Conservation (phyloP, 2,888 invertebrate species). For the Diaperis boleti region DNA sequence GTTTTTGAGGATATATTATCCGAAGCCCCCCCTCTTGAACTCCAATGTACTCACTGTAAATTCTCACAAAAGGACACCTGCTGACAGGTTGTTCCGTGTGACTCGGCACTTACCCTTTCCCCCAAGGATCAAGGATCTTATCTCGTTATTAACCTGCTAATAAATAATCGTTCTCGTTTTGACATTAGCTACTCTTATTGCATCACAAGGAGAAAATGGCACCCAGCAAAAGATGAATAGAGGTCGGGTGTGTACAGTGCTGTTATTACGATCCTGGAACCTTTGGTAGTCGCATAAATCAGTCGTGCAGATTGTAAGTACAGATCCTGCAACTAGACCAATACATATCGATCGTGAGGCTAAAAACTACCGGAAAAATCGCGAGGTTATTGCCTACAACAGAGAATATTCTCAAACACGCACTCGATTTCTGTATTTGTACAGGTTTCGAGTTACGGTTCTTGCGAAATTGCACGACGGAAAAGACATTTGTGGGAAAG, state of each 20-base stretch:
- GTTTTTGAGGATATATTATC: too few species aligned
- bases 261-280: conserved; percentile 53
- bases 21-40: too few species aligned
- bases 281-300: conserved; percentile 59
- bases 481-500: conserved; percentile 24
- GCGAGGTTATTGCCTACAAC: conserved; percentile 35
- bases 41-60: too few species aligned
- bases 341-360: conserved; percentile 63
- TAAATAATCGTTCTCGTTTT: conserved; percentile 32
- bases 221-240: conserved; percentile 36
- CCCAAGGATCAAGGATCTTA: conserved; percentile 19
- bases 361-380: conserved; percentile 63
- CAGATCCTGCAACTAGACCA: conserved; percentile 62
- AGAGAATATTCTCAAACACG: conserved; percentile 22
- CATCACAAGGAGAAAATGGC: conserved; percentile 35
- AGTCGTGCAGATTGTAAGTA: conserved; percentile 58
- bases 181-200: conserved; percentile 41
- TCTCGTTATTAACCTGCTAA: conserved; percentile 9
- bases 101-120: conserved; percentile 15
- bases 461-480: conserved; percentile 21
- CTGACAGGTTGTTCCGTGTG: conserved; percentile 2
- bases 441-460: conserved; percentile 19
- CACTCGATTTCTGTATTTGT: conserved; percentile 30
- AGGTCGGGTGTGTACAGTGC: conserved; percentile 44
- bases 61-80: neutral